phyloP scores from a whole-genome alignment of 2,797 vertebrate species.

The Dryobates pubescens region DNA sequence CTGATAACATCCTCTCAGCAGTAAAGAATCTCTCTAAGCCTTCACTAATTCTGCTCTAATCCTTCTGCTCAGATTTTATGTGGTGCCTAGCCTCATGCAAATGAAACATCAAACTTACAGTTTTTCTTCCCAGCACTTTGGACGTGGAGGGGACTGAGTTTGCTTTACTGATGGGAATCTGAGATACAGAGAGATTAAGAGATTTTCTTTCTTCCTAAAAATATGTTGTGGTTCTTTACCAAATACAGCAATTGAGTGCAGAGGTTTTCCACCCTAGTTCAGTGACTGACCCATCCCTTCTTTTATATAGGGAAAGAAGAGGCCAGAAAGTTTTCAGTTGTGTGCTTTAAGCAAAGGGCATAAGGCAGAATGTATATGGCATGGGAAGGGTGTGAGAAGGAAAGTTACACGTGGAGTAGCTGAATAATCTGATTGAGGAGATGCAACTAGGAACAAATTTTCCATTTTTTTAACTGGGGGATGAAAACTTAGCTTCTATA shows the following conservation, averaged over 20 bases:
- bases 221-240: not conserved
- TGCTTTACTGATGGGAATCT: not conserved
- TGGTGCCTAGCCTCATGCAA: not conserved
- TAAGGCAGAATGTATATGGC: not conserved
- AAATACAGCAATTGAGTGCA: not conserved
- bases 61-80: not conserved
- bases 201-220: not conserved
- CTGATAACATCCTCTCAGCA: conserved; percentile 28
- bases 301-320: not conserved
- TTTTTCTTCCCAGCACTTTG: not conserved
- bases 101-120: not conserved
- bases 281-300: not conserved
- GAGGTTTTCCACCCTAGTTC: not conserved
- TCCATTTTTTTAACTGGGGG: not conserved
- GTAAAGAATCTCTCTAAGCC: conserved; percentile 32
- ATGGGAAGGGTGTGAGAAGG: not conserved
- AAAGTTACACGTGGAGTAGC: not conserved
- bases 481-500: not conserved
- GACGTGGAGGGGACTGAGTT: not conserved
- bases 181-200: not conserved
- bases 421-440: not conserved
- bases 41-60: conserved; percentile 15
- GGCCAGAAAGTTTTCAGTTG: not conserved
- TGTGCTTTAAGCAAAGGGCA: not conserved
- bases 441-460: not conserved